A percentile compares a stretch with the other conserved stretches of the same genome.
phyloP scores from a whole-genome alignment of 2,888 invertebrate species.

The Dasysyrphus tricinctus region DNA sequence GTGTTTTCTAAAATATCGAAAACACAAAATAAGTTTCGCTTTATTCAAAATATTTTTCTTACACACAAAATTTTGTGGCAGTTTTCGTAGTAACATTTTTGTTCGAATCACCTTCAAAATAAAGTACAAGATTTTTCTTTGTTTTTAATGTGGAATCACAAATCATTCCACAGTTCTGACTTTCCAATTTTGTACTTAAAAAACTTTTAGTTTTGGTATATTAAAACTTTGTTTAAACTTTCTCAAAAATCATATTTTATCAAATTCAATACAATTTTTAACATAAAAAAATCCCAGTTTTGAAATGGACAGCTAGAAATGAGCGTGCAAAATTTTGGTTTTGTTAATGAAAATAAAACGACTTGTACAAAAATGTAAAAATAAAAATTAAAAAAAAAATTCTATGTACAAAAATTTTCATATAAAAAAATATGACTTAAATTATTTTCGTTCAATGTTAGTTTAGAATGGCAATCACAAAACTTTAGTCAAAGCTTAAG shows the following conservation, averaged over 20 bases:
- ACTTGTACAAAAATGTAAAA: background rate
- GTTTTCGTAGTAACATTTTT: too few relatives aligned
- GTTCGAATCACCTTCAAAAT: too few relatives aligned
- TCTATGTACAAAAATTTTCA: background rate
- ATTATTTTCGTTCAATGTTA: conserved; percentile 10
- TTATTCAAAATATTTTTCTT: too few relatives aligned
- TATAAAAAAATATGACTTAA: background rate
- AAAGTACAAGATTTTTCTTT: too few relatives aligned
- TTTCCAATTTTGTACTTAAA: too few relatives aligned
- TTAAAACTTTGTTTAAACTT: too few relatives aligned
- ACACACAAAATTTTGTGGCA: too few relatives aligned
- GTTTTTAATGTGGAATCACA: too few relatives aligned
- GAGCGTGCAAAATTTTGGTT: background rate
- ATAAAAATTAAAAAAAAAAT: background rate
- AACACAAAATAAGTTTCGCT: too few relatives aligned
- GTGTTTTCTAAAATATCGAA: too few relatives aligned
- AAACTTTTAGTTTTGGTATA: too few relatives aligned
- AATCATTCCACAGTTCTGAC: too few relatives aligned
- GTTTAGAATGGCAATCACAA: conserved; percentile 23
- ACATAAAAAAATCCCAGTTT: background rate
- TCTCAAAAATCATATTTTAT: background rate
- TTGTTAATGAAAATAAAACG: background rate
- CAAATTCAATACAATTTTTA: background rate
- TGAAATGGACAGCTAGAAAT: conserved; percentile 9
- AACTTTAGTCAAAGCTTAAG: conserved; percentile 48